Conservation (phyloP, 2,113 vertebrate species). For the Cryptomyrus ogoouensis region DNA sequence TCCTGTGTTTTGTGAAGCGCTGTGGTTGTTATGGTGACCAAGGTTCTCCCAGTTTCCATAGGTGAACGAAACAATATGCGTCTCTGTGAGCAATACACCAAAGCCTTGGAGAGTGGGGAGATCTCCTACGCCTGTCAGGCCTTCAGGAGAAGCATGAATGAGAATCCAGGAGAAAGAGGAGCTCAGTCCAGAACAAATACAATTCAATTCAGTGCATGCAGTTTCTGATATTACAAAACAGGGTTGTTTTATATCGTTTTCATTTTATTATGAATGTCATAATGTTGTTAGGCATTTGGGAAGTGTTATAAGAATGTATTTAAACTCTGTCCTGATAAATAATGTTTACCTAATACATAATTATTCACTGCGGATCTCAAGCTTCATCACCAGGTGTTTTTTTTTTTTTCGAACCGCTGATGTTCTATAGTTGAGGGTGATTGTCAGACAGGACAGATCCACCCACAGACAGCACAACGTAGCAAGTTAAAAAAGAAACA, state of each 20-base stretch:
- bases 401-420: background rate
- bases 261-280: background rate
- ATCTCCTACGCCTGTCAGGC: slow-evolving; percentile 1
- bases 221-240: background rate
- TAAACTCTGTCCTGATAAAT: background rate
- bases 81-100: slow-evolving; percentile 2
- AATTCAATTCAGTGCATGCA: background rate
- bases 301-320: background rate
- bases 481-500: background rate
- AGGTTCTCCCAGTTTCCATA: slow-evolving; percentile 45
- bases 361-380: background rate
- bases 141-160: background rate
- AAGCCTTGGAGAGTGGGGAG: background rate
- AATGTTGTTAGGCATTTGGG: background rate
- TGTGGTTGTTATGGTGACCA: slow-evolving; percentile 59
- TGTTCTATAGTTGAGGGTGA: background rate
- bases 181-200: background rate
- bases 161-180: background rate
- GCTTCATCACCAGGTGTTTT: background rate
- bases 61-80: background rate
- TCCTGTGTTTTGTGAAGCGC: slow-evolving; percentile 36
- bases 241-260: background rate
- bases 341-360: background rate
- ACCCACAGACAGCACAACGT: background rate
- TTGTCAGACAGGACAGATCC: background rate